These are phyloP conservation scores for Porites australiensis DNA, from an alignment of 64 coral and sea anemone species.

Conservation along the genomic window DNA sequence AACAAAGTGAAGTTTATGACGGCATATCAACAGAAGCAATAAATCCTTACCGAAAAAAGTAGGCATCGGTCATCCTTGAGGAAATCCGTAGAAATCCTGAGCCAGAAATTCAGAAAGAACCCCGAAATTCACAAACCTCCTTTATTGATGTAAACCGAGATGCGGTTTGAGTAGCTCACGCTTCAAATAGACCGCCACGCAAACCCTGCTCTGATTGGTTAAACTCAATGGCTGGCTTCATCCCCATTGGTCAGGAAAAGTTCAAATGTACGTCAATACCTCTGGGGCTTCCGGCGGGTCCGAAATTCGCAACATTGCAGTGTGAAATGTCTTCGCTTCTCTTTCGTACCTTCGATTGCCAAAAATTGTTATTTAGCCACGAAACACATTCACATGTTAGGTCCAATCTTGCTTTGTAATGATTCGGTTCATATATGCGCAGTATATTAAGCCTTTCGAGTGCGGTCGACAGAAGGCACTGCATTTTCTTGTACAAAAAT, in stretches of 20 bases:
- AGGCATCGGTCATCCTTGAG: constrained; percentile 70
- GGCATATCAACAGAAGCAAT: not conserved
- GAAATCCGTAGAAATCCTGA: constrained; percentile 45
- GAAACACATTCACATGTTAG: too few species aligned
- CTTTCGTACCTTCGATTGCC: too few species aligned
- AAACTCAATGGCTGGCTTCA: not conserved
- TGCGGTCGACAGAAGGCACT: too few species aligned
- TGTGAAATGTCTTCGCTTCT: not conserved
- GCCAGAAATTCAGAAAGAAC: constrained; percentile 71
- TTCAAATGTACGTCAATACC: constrained; percentile 90
- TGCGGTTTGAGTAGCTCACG: constrained; percentile 57
- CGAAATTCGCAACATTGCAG: not conserved
- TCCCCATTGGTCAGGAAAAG: constrained; percentile 87
- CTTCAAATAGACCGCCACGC: constrained; percentile 98
- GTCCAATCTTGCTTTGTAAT: too few species aligned
- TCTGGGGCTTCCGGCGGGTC: constrained; percentile 3
- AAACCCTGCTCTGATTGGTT: constrained; percentile 82
- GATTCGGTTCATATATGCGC: too few species aligned
- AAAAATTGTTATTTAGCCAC: too few species aligned
- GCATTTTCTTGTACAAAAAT: too few species aligned
- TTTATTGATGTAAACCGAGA: constrained; percentile 73
- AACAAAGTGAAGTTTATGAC: not conserved
- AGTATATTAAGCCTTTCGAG: too few species aligned
- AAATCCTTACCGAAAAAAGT: constrained; percentile 78
- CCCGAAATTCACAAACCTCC: constrained; percentile 41